phyloP scores from a whole-genome alignment of 2,888 invertebrate species.

The Thysanoteuthis rhombus region DNA sequence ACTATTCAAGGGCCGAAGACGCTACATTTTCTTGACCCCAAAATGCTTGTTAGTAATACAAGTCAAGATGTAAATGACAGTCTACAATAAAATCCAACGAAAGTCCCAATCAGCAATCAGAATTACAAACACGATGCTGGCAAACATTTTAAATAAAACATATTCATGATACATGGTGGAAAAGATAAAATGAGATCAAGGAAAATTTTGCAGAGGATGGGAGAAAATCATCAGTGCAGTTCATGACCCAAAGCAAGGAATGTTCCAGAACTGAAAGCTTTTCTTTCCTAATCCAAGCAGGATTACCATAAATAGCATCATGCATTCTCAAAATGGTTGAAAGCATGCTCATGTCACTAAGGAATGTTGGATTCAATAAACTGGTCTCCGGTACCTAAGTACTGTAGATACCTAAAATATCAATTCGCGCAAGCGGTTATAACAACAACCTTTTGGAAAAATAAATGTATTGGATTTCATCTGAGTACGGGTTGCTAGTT shows the following conservation, averaged over 20 bases:
- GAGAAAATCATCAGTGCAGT: neutral
- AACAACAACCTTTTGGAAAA: too few relatives aligned
- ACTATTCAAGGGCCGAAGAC: too few relatives aligned
- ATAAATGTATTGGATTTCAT: too few relatives aligned
- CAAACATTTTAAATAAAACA: neutral
- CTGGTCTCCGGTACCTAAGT: too few relatives aligned
- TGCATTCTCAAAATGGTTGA: neutral
- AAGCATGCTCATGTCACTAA: neutral
- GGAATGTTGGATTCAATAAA: too few relatives aligned
- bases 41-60: neutral
- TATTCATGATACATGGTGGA: neutral
- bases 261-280: neutral
- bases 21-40: too few relatives aligned
- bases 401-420: too few relatives aligned
- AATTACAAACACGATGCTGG: neutral
- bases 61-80: neutral
- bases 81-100: neutral
- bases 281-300: neutral
- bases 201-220: neutral
- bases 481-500: too few relatives aligned
- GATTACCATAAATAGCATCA: neutral
- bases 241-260: neutral
- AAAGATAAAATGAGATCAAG: neutral
- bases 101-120: neutral
- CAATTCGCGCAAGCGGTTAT: too few relatives aligned